Percentiles rank a stretch among this genome's conserved stretches.
phyloP scores from a whole-genome alignment of 2,797 vertebrate genomes.

The Clarias laeviceps region DNA sequence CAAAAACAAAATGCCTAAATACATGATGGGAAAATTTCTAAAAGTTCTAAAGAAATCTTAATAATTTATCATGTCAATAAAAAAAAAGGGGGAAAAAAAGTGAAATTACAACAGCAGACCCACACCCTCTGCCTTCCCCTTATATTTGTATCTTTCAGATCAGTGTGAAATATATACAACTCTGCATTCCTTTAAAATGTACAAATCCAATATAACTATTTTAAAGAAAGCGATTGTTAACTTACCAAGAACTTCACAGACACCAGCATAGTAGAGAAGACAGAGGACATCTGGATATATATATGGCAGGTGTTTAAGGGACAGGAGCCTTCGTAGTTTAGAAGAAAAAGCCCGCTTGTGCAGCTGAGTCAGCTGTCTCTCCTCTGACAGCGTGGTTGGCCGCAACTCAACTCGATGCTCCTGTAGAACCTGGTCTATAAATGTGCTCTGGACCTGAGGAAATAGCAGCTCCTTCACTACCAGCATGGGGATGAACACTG shows the following conservation, averaged over 20 bases:
- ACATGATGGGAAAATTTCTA: not conserved
- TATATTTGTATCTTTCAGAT: no score
- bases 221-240: slow-evolving; percentile 38
- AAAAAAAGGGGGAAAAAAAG: not conserved
- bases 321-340: slow-evolving; percentile 89
- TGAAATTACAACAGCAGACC: not conserved
- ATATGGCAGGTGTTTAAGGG: slow-evolving; percentile 87
- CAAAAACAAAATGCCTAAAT: not conserved
- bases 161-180: not conserved
- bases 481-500: slow-evolving; percentile 91
- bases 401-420: slow-evolving; percentile 90
- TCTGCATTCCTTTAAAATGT: not conserved
- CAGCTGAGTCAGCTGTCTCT: slow-evolving; percentile 84
- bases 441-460: slow-evolving; percentile 76
- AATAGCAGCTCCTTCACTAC: slow-evolving; percentile 93
- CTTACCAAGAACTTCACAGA: slow-evolving; percentile 88
- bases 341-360: slow-evolving; percentile 86
- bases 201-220: not conserved
- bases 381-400: slow-evolving; percentile 93
- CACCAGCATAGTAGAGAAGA: slow-evolving; percentile 82
- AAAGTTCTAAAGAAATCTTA: not conserved
- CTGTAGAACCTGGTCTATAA: slow-evolving; percentile 90
- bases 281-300: slow-evolving; percentile 88
- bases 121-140: not conserved
- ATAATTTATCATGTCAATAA: not conserved